These are phyloP conservation scores for Argyrosomus japonicus DNA, from an alignment of 2,113 vertebrate species.

Conservation along the genomic window DNA sequence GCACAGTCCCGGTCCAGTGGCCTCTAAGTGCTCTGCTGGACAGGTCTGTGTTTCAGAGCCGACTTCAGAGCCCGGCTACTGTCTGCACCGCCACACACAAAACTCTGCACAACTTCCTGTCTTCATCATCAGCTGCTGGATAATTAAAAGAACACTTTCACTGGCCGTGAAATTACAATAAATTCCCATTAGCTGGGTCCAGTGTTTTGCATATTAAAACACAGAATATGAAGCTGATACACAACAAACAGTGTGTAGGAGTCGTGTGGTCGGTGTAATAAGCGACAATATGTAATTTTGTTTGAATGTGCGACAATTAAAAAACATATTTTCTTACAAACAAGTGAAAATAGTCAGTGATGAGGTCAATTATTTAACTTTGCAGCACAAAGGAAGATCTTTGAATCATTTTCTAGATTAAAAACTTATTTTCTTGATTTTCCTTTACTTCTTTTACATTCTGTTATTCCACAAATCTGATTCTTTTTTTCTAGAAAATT, in stretches of 20 bases:
- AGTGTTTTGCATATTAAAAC: slow-evolving; percentile 22
- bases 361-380: not conserved
- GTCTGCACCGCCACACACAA: slow-evolving; percentile 32
- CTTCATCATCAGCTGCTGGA: slow-evolving; percentile 47
- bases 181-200: slow-evolving; percentile 47
- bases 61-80: slow-evolving; percentile 55
- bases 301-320: slow-evolving; percentile 1
- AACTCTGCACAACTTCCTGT: slow-evolving; percentile 37
- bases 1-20: slow-evolving; percentile 61
- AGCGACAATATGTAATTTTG: not conserved
- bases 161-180: slow-evolving; percentile 52
- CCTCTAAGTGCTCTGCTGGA: slow-evolving; percentile 75
- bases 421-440: not conserved
- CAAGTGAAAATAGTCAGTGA: not conserved
- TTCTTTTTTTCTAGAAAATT: not conserved
- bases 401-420: not conserved
- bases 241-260: slow-evolving; percentile 10
- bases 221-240: slow-evolving; percentile 22
- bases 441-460: not conserved
- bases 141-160: slow-evolving; percentile 52
- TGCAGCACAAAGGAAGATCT: not conserved
- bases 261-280: not conserved
- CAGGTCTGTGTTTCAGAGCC: slow-evolving; percentile 51
- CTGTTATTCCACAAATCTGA: not conserved
- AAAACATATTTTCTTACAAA: not conserved